phyloP scores from a whole-genome alignment of 2,797 vertebrate species.

The Rhyacichthys aspro region DNA sequence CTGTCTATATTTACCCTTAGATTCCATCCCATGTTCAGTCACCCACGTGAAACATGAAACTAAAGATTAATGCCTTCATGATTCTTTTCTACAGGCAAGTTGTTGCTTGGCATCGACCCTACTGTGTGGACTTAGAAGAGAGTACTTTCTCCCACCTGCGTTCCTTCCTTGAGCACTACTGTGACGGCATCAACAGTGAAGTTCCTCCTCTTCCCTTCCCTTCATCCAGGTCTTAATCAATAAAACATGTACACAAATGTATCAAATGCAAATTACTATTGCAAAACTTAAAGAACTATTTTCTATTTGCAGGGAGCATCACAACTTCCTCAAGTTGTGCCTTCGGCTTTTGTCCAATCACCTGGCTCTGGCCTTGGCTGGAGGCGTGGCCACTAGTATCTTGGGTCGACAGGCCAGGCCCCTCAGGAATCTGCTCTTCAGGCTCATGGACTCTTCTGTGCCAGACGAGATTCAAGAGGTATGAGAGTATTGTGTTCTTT shows the following conservation, averaged over 20 bases:
- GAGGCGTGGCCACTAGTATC: conserved; percentile 83
- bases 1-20: too few species aligned
- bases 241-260: neutral
- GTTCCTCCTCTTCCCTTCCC: conserved; percentile 81
- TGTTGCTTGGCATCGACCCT: conserved; percentile 86
- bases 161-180: conserved; percentile 84
- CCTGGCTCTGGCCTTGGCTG: conserved; percentile 83
- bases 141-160: conserved; percentile 85
- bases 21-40: too few species aligned
- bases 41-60: too few species aligned
- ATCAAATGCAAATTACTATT: neutral
- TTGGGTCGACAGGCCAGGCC: conserved; percentile 83
- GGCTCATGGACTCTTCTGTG: conserved; percentile 84
- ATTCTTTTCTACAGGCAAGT: conserved; percentile 73
- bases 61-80: too few species aligned
- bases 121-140: conserved; percentile 85
- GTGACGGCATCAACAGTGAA: conserved; percentile 83
- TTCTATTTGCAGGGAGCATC: conserved; percentile 79
- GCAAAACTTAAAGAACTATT: neutral
- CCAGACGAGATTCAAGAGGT: conserved; percentile 86
- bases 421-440: conserved; percentile 84
- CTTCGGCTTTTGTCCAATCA: conserved; percentile 86
- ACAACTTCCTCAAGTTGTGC: conserved; percentile 85
- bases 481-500: too few species aligned
- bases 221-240: conserved; percentile 74